Evolutionary conservation across 2,113 vertebrate species (phyloP), one percentile per base, ranked within the genome.

Genomic region (Spermophilus dauricus): DNA sequence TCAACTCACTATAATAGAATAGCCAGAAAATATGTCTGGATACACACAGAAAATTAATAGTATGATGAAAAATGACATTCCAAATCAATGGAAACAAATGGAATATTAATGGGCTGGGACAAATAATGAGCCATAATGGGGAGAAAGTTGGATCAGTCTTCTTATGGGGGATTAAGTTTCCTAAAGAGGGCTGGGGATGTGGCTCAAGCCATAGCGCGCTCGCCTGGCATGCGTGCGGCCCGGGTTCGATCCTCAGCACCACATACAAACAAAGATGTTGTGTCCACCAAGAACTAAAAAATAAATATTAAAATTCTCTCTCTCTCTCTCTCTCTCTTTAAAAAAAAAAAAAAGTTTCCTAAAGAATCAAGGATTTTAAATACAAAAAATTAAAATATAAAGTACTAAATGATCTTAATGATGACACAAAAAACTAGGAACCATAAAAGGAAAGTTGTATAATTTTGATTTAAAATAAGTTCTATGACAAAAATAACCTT

Each of bases 391-490:
- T 84, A 77, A 97, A 95, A 76, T 26, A 42, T 58, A n/a, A 94
- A 95, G 76, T 86, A 81, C 37, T 91, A 94, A 95, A 77, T 85
- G 72, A 96, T 97, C 77, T 85, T 95, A 83, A 95, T 69, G 42
- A 91, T 88, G 77, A 93, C 83, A 95, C 82, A 96, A 95, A 97
- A 45, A 95, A 63, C 83, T 76, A 91, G 48, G 34, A 96, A 95
- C 78, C 96, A 96, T 93, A 97, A 95, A 97, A 93, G 95, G 95
- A 96, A 96, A 95, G 78, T 13, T 95, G 78, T 89, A 72, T 96
- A 97, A 97, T 97, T 96, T 0, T 95, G 88, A 95, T 73, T 96
- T 94, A 95, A 95, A 96, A 86, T 97, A 97, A 95, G 75, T 93
- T 94, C 94, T 86, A 53, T 61, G 69, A 93, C 63, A 94, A 95